Conservation (phyloP, 2,113 vertebrate genomes). For the Poeciliopsis turrubarensis region DNA sequence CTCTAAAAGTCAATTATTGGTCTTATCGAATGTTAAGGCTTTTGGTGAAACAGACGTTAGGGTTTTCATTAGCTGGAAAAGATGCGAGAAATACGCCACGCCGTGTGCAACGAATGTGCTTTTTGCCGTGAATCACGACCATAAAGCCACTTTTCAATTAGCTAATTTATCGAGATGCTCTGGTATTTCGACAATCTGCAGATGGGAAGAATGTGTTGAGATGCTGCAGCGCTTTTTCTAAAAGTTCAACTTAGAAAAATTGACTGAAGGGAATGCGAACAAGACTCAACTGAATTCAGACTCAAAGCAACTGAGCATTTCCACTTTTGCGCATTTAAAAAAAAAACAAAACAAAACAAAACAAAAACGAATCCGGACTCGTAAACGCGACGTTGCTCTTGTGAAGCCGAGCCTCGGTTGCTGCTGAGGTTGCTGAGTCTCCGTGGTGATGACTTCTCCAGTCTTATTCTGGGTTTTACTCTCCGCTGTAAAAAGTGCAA, state of each 20-base stretch:
- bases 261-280: not conserved
- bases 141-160: not conserved
- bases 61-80: not conserved
- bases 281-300: not conserved
- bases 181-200: not conserved
- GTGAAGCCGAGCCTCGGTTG: slow-evolving; percentile 23
- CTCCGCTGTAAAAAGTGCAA: slow-evolving; percentile 43
- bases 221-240: not conserved
- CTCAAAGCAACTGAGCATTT: not conserved
- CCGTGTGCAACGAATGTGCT: not conserved
- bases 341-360: no score
- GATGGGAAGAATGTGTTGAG: not conserved
- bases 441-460: slow-evolving; percentile 42
- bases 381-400: slow-evolving; percentile 28
- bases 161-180: no score
- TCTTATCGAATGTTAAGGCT: no score
- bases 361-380: not conserved
- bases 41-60: no score
- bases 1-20: no score
- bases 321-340: not conserved
- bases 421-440: slow-evolving; percentile 39
- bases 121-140: not conserved
- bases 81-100: no score
- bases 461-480: slow-evolving; percentile 4
- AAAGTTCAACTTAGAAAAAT: not conserved